Conservation (phyloP, 1,140 invertebrate genomes). For the Wiebesia pumilae region DNA sequence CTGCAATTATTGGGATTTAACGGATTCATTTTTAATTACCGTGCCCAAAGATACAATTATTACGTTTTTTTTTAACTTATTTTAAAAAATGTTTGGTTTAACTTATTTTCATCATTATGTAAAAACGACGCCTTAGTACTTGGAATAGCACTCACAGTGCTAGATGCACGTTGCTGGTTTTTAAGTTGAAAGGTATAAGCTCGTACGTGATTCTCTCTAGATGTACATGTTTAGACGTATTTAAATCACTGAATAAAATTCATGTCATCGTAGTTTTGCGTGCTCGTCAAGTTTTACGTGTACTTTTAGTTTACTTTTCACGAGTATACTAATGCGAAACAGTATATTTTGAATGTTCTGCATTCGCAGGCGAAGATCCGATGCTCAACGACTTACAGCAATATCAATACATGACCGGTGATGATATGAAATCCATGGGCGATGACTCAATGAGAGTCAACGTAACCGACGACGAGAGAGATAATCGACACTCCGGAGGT, state of each 20-base stretch:
- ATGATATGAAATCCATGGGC: conserved; percentile 87
- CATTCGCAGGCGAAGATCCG: conserved; percentile 83
- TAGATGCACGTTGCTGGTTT: not conserved
- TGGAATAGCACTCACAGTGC: too few relatives aligned
- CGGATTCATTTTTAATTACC: not conserved
- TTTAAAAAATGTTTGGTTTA: not conserved
- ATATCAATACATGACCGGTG: conserved; percentile 90
- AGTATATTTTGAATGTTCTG: conserved; percentile 8
- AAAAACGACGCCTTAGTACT: not conserved
- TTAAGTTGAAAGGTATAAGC: not conserved
- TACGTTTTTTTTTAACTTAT: not conserved
- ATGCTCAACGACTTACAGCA: conserved; percentile 87
- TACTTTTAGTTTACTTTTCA: not conserved
- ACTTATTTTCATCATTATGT: not conserved
- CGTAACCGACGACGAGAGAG: conserved; percentile 82
- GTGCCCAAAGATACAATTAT: not conserved
- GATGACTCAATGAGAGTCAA: conserved; percentile 87
- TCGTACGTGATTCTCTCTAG: not conserved
- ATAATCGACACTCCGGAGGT: conserved; percentile 74
- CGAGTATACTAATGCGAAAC: not conserved
- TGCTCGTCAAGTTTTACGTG: not conserved
- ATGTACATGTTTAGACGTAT: not conserved
- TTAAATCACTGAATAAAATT: too few relatives aligned
- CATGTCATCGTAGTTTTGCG: too few relatives aligned
- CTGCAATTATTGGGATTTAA: not conserved